These are phyloP conservation scores for Sardina pilchardus DNA, from an alignment of 2,113 vertebrate genomes.

Conservation along the genomic window DNA sequence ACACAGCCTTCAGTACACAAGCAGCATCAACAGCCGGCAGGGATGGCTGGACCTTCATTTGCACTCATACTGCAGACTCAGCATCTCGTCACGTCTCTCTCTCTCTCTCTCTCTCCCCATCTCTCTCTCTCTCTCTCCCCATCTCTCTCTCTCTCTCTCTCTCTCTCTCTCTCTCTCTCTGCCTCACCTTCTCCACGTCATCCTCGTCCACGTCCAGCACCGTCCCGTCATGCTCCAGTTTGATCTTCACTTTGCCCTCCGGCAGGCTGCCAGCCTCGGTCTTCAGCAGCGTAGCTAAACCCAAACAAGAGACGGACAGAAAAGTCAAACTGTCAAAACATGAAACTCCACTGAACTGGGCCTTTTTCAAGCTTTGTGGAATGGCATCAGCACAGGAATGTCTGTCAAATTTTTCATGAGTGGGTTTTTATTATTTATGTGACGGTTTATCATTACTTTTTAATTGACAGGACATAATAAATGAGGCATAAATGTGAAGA, in stretches of 20 bases:
- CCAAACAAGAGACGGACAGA: neutral
- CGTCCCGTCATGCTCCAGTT: constrained; percentile 86
- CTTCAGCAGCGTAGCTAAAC: constrained; percentile 84
- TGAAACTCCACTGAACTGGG: neutral
- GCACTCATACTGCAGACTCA: neutral
- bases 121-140: neutral
- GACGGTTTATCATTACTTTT: neutral
- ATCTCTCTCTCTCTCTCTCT: neutral
- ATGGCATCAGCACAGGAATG: neutral
- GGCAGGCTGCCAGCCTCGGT: constrained; percentile 75
- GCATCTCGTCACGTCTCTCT: neutral
- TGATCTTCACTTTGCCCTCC: constrained; percentile 91
- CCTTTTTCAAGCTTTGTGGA: neutral
- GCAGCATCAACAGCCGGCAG: neutral
- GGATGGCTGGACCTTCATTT: neutral
- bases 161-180: neutral
- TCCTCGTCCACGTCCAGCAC: constrained; percentile 94
- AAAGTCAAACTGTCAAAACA: neutral
- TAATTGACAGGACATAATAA: neutral
- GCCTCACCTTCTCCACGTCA: constrained; percentile 89
- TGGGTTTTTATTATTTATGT: neutral
- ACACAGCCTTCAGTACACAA: neutral
- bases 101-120: neutral
- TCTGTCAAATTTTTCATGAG: neutral
- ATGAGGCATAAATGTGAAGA: too few species aligned